Evolutionary conservation across 2,797 vertebrate species (phyloP).

Genomic region (Etheostoma perlongum): DNA sequence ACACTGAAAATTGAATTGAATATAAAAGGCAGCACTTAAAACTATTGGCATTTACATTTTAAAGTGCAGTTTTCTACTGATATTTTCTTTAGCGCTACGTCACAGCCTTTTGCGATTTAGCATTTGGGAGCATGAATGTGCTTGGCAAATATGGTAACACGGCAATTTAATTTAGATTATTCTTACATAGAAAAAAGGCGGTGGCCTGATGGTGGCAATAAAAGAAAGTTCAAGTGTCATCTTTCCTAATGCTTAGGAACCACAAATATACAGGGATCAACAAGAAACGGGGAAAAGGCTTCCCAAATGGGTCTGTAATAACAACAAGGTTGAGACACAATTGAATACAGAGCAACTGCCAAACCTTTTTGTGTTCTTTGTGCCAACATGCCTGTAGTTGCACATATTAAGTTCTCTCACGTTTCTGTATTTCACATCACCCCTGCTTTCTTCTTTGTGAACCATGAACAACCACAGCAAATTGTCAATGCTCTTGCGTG

Average conservation of each 20-base stretch:
- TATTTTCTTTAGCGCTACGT: too few species aligned
- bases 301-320: not conserved
- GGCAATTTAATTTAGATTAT: not conserved
- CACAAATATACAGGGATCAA: not conserved
- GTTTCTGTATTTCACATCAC: conserved; percentile 7
- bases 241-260: not conserved
- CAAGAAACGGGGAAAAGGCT: not conserved
- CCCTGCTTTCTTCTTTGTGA: not conserved
- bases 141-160: not conserved
- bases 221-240: not conserved
- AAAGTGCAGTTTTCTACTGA: too few species aligned
- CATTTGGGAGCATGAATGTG: not conserved
- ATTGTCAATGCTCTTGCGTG: not conserved
- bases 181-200: not conserved
- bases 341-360: not conserved
- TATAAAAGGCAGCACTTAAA: too few species aligned
- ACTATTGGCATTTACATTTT: too few species aligned
- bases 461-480: not conserved
- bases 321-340: not conserved
- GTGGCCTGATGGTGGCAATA: not conserved
- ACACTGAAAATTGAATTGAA: too few species aligned
- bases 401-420: not conserved
- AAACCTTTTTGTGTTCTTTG: not conserved
- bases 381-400: not conserved
- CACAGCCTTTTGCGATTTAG: too few species aligned